Evolutionary conservation across 2,888 invertebrate species (phyloP).

Genomic region (Schizaphis graminum): DNA sequence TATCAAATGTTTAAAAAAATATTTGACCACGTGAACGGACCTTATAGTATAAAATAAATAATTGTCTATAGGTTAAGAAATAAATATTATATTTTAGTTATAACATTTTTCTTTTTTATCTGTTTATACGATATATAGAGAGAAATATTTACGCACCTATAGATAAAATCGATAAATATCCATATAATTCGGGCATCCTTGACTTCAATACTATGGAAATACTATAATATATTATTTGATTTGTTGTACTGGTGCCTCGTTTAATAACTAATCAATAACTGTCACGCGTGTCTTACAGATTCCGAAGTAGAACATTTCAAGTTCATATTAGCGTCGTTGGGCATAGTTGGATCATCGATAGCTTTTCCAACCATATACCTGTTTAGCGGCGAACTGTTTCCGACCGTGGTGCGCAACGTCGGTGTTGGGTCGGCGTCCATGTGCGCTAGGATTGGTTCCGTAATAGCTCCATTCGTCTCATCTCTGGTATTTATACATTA

Average conservation of each 20-base stretch:
- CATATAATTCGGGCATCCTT: not conserved
- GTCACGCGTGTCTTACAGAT: not conserved
- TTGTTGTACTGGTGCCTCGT: not conserved
- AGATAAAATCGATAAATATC: not conserved
- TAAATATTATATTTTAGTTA: no score
- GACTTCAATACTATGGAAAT: not conserved
- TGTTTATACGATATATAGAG: no score
- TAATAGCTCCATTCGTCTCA: conserved; percentile 86
- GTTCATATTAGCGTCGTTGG: conserved; percentile 71
- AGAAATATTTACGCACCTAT: no score
- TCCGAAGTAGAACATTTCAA: conserved; percentile 59
- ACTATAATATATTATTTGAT: not conserved
- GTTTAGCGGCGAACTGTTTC: conserved; percentile 89
- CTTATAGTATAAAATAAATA: no score
- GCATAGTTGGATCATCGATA: conserved; percentile 85
- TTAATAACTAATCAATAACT: not conserved
- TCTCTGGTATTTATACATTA: conserved; percentile 73
- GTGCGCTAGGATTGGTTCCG: conserved; percentile 87
- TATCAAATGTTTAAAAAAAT: no score
- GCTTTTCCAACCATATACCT: conserved; percentile 89
- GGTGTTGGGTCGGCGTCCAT: conserved; percentile 90
- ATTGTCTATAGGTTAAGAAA: no score
- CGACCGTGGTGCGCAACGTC: conserved; percentile 88
- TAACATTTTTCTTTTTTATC: no score
- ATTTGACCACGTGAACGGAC: no score